Percentiles rank a stretch among this genome's conserved stretches.
Conservation (phyloP, 2,888 invertebrate genomes). For the Pandemis heparana region DNA sequence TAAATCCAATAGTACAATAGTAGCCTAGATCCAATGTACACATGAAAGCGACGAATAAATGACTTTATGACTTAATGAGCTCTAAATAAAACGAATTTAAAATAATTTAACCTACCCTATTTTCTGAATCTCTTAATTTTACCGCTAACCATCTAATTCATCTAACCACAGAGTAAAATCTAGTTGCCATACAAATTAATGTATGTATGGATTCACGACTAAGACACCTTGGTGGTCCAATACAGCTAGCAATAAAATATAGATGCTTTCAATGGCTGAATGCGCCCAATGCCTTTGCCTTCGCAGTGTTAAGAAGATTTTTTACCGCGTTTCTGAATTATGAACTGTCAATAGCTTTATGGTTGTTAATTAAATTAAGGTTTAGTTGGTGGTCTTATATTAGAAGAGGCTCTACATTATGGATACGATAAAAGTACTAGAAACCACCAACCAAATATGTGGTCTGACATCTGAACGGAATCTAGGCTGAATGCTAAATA, state of each 20-base stretch:
- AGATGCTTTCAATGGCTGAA: conserved; percentile 23
- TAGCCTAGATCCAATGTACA: too few relatives aligned
- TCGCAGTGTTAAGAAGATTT: conserved; percentile 13
- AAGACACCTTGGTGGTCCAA: conserved; percentile 43
- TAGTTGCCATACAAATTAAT: conserved; percentile 59
- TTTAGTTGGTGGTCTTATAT: conserved; percentile 18
- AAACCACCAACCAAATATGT: too few relatives aligned
- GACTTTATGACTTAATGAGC: too few relatives aligned
- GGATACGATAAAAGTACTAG: not conserved
- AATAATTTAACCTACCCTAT: not conserved
- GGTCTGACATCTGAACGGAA: too few relatives aligned
- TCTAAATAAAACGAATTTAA: too few relatives aligned
- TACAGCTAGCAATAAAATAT: conserved; percentile 21
- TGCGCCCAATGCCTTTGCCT: conserved; percentile 21
- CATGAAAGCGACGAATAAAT: too few relatives aligned
- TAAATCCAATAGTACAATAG: too few relatives aligned
- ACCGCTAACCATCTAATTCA: not conserved
- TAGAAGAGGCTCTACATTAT: not conserved
- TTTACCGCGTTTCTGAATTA: conserved; percentile 24
- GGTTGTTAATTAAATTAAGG: conserved; percentile 11
- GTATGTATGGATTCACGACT: conserved; percentile 60
- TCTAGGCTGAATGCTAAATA: too few relatives aligned
- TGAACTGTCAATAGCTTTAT: conserved; percentile 25
- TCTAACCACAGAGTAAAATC: conserved; percentile 22
- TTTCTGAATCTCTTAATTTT: not conserved